Conservation (phyloP, 2,113 vertebrate species). For the Corythoichthys haematopterus region DNA sequence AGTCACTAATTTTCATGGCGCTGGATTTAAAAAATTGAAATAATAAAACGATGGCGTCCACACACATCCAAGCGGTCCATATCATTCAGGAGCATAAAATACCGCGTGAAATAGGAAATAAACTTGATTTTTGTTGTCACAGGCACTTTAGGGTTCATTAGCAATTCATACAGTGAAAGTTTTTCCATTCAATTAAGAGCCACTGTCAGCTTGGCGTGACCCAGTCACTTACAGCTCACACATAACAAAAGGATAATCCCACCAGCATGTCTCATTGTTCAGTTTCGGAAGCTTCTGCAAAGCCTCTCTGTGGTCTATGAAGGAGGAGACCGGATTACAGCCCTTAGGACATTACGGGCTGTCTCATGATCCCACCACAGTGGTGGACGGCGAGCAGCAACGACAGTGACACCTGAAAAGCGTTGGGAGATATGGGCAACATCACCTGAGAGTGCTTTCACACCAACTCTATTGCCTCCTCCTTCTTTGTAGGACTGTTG, state of each 20-base stretch:
- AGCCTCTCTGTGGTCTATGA: conserved; percentile 34
- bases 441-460: conserved; percentile 4
- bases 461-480: neutral
- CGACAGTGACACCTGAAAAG: conserved; percentile 12
- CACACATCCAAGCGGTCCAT: no score
- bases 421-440: neutral
- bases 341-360: conserved; percentile 31
- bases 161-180: no score
- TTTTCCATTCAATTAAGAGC: no score
- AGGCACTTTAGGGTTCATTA: no score
- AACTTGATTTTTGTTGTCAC: no score
- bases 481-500: no score
- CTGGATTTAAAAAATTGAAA: no score
- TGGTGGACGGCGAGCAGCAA: neutral
- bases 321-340: conserved; percentile 43
- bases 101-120: no score
- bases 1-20: no score
- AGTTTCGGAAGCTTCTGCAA: conserved; percentile 32
- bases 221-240: neutral
- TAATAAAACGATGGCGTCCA: no score
- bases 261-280: conserved; percentile 16
- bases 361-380: conserved; percentile 39
- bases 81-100: no score
- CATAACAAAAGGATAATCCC: conserved; percentile 34
- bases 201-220: no score